phyloP scores from a whole-genome alignment of 2,113 vertebrate species.

The Cinclus mexicanus region DNA sequence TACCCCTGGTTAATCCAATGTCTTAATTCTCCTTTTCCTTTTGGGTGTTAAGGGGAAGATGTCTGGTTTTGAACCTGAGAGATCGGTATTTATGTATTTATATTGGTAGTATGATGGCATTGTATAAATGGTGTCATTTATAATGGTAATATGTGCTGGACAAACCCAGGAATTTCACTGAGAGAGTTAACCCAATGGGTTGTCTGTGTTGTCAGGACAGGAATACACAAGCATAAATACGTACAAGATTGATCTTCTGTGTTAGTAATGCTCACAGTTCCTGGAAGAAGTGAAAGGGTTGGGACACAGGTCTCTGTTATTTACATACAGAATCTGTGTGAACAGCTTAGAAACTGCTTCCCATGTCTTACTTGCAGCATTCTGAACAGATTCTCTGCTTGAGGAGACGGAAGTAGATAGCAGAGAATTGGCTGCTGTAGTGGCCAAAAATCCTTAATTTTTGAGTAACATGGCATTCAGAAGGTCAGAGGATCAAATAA shows the following conservation, averaged over 20 bases:
- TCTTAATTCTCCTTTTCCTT: not conserved
- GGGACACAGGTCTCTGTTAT: not conserved
- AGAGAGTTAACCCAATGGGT: not conserved
- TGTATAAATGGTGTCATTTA: not conserved
- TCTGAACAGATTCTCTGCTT: not conserved
- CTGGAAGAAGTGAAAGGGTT: not conserved
- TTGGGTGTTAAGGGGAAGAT: not conserved
- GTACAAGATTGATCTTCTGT: not conserved
- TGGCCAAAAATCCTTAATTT: not conserved
- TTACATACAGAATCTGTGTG: not conserved
- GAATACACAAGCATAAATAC: not conserved
- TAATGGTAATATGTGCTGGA: not conserved
- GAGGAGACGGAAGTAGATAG: not conserved
- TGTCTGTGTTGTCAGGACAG: not conserved
- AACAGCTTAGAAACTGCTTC: not conserved
- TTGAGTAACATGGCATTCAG: not conserved
- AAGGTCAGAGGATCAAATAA: not conserved
- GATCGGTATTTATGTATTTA: not conserved
- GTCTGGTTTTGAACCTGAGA: not conserved
- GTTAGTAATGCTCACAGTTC: not conserved
- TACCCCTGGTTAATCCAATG: not conserved
- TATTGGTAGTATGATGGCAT: not conserved
- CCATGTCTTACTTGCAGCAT: fast-evolving
- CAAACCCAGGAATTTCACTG: not conserved
- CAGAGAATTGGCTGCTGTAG: not conserved